These are phyloP conservation scores for Cynaeus angustus DNA, from an alignment of 2,888 invertebrate genomes.

Conservation along the genomic window DNA sequence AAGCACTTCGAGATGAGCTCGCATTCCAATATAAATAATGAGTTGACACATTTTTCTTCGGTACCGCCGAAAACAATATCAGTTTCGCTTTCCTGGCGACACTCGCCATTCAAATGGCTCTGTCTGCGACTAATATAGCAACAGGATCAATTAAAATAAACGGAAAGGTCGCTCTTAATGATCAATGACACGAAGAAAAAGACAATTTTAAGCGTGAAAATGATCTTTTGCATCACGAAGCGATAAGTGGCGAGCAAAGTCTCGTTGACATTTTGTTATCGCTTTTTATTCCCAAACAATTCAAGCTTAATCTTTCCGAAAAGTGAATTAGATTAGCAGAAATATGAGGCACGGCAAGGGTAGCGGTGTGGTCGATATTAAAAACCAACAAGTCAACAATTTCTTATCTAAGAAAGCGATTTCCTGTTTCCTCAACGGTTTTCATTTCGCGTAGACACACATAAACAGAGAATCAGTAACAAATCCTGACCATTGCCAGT, in stretches of 20 bases:
- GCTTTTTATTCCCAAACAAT: slow-evolving; percentile 3
- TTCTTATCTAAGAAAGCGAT: neutral
- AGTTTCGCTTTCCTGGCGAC: neutral
- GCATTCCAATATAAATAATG: slow-evolving; percentile 21
- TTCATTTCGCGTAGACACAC: neutral
- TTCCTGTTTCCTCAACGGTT: slow-evolving; percentile 6
- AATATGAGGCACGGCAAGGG: neutral
- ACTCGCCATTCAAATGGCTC: slow-evolving; percentile 9
- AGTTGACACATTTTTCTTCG: slow-evolving; percentile 20
- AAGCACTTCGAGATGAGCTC: slow-evolving; percentile 2
- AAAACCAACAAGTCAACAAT: neutral
- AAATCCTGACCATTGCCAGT: neutral
- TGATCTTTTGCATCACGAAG: no score
- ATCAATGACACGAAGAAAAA: slow-evolving; percentile 5
- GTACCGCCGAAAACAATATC: neutral
- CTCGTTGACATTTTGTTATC: slow-evolving; percentile 4
- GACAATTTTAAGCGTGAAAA: neutral
- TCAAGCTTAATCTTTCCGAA: neutral
- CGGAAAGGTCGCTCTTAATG: neutral
- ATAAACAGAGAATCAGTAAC: slow-evolving; percentile 10
- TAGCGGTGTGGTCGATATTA: neutral
- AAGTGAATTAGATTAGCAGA: neutral
- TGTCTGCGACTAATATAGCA: neutral
- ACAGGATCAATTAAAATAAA: slow-evolving; percentile 3
- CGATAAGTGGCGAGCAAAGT: neutral